Percentiles rank a stretch among this genome's conserved stretches.
These are phyloP conservation scores for Circaetus gallicus DNA, from an alignment of 2,113 vertebrate genomes.

Conservation along the genomic window DNA sequence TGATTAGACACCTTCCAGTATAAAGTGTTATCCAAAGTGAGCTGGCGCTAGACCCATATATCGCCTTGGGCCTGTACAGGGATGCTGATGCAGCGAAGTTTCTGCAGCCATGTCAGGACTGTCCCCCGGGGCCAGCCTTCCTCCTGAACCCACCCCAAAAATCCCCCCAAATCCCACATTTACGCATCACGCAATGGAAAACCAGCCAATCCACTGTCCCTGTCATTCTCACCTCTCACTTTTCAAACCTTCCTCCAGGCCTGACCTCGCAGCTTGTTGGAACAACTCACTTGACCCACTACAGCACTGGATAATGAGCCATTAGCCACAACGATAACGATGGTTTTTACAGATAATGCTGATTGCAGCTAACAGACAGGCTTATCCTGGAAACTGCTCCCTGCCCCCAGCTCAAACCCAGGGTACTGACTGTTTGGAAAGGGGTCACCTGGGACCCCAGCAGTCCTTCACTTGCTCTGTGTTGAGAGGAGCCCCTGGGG, in stretches of 20 bases:
- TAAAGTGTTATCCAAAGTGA: rapidly evolving
- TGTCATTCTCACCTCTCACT: background rate
- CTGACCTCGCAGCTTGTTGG: background rate
- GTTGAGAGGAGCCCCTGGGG: background rate
- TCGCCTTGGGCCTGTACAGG: rapidly evolving
- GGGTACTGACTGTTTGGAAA: rapidly evolving
- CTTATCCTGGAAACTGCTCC: background rate
- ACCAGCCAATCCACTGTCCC: rapidly evolving
- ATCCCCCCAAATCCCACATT: background rate
- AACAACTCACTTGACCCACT: background rate
- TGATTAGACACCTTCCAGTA: background rate
- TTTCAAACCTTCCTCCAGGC: background rate
- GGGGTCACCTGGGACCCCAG: background rate
- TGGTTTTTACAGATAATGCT: background rate
- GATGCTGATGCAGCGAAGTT: background rate
- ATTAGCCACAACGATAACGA: background rate
- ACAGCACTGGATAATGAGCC: background rate
- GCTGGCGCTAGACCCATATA: rapidly evolving
- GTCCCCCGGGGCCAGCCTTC: background rate
- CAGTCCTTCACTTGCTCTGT: rapidly evolving
- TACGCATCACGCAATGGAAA: background rate
- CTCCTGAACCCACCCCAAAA: background rate
- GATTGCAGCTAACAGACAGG: background rate
- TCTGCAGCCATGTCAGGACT: background rate
- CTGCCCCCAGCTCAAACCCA: background rate